Percentiles rank a stretch among this genome's conserved stretches.
phyloP scores from a whole-genome alignment of 2,113 vertebrate genomes.

The Atractosteus spatula region DNA sequence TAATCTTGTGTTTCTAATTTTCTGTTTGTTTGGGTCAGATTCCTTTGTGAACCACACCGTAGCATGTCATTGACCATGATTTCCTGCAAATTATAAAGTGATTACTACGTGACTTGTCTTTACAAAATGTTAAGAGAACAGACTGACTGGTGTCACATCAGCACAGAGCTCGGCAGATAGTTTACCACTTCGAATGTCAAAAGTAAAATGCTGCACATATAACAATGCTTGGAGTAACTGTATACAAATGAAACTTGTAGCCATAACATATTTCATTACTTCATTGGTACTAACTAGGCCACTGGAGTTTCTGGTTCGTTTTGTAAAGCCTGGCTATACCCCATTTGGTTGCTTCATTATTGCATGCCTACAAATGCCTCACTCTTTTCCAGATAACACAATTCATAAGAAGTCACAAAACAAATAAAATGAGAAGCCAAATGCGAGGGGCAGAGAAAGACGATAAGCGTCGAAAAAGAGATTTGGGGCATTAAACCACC shows the following conservation, averaged over 20 bases:
- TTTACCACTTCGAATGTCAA: neutral
- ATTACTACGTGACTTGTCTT: constrained; percentile 74
- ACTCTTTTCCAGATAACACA: constrained; percentile 12
- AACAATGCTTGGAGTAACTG: neutral
- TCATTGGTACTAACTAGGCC: no score
- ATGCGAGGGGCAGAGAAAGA: constrained; percentile 56
- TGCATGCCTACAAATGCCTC: no score
- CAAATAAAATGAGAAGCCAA: constrained; percentile 58
- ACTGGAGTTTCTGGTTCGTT: no score
- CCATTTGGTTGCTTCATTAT: no score
- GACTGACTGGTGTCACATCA: constrained; percentile 21
- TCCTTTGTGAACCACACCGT: constrained; percentile 43
- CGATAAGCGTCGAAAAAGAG: constrained; percentile 64
- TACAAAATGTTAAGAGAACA: constrained; percentile 25
- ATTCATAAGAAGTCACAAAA: constrained; percentile 29
- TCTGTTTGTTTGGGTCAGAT: constrained; percentile 52
- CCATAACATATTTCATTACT: neutral
- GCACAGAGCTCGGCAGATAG: neutral
- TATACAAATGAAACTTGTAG: neutral
- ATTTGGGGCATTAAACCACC: constrained; percentile 79
- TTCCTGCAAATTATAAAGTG: constrained; percentile 69
- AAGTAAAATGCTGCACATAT: neutral
- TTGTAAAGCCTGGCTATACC: no score
- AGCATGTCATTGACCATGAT: constrained; percentile 52
- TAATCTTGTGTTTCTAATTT: constrained; percentile 37